Evolutionary conservation across 2,797 vertebrate genomes (phyloP), one percentile per base, ranked within the genome.

Genomic region (Morus bassanus): DNA sequence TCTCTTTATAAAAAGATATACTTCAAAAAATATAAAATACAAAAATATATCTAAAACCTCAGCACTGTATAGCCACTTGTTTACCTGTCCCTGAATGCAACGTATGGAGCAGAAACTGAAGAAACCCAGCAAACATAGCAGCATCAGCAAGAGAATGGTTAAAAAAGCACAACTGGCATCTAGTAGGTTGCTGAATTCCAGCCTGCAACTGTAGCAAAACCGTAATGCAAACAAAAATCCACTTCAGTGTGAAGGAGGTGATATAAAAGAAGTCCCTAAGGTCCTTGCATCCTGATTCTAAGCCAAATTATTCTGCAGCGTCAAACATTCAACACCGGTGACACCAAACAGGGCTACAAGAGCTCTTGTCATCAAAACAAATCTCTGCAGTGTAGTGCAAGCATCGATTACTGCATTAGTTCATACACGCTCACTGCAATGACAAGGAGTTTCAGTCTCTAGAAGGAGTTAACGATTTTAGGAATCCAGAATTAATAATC

Each of bases 1-100:
- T 33, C 54, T 46, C 15, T 19, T 90, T 72, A 84, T 78, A 60
- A 64, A 63, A 46, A 33, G 2, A 78, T 17, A 85, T 28, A 69
- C 19, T 68, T 10, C 92, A 91, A 96, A 69, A 89, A 45, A 45
- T 31, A 72, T 22, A 61, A 81, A 63, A 51, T 63, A 95, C 13
- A 92, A 64, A 95, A 63, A 87, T 17, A 77, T 41, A 91, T 57
- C 54, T 85, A 88, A 80, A 91, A 84, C 28, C 73, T 88, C 72
- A 88, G 74, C 48, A 94, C 37, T 35, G 28, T 48, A 95, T 24
- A 80, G 27, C n/a, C 74, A 63, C 51, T 95, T 86, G 64, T 98
- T 98, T 98, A 98, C 98, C 98, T 98, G 98, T 97, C 97, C 97
- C 97, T 94, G 97, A 98, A 70, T 96, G 96, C 93, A 98, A 95